These are phyloP conservation scores for Prinia subflava DNA, from an alignment of 2,113 vertebrate species.

Conservation along the genomic window DNA sequence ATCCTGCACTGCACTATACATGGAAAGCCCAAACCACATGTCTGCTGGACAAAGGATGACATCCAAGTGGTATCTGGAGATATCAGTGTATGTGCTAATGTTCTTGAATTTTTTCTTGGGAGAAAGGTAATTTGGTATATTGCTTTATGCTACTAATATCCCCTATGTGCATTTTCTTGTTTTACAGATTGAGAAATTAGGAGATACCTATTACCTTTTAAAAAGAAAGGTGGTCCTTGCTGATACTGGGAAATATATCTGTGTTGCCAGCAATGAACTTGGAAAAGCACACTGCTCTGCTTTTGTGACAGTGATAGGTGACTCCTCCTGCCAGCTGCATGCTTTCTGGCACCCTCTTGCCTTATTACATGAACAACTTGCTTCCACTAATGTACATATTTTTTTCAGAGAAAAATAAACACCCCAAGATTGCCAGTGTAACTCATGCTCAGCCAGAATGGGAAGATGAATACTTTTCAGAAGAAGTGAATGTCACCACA, in stretches of 20 bases:
- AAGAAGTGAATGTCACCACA: neutral
- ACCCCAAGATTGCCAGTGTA: neutral
- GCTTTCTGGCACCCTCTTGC: neutral
- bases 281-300: slow-evolving; percentile 52
- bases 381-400: neutral
- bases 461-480: neutral
- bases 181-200: slow-evolving; percentile 56
- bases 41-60: slow-evolving; percentile 57
- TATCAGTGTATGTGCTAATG: neutral
- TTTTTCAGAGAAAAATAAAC: slow-evolving; percentile 54
- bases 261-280: slow-evolving; percentile 50
- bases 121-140: neutral
- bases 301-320: slow-evolving; percentile 52
- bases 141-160: neutral
- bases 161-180: neutral
- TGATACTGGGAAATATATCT: slow-evolving; percentile 49
- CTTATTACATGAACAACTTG: neutral
- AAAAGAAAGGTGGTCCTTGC: slow-evolving; percentile 51
- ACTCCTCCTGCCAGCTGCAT: neutral
- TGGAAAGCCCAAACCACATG: slow-evolving; percentile 26
- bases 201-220: slow-evolving; percentile 57
- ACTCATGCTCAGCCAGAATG: slow-evolving; percentile 3
- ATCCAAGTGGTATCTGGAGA: neutral
- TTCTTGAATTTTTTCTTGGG: neutral
- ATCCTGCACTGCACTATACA: slow-evolving; percentile 32